phyloP scores from a whole-genome alignment of 2,797 vertebrate species.

The Furcifer pardalis region DNA sequence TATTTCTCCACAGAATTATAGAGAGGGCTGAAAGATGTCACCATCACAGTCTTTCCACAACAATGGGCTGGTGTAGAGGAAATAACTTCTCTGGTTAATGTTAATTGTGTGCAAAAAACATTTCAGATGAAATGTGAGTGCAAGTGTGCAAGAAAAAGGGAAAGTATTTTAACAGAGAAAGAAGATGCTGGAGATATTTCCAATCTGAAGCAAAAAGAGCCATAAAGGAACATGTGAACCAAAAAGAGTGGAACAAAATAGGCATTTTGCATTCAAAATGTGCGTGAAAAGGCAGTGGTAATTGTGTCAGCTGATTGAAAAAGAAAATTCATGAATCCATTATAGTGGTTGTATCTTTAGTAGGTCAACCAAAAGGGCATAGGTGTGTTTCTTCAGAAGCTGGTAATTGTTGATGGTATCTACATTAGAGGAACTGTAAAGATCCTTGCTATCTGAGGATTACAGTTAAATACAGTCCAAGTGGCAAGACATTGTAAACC shows the following conservation, averaged over 20 bases:
- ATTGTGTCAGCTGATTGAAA: background rate
- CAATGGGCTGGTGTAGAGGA: slow-evolving; percentile 6
- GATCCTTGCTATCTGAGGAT: background rate
- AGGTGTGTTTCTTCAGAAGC: background rate
- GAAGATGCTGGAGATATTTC: background rate
- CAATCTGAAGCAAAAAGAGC: background rate
- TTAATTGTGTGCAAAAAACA: background rate
- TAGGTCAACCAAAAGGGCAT: background rate
- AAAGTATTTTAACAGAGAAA: background rate
- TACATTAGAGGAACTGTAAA: background rate
- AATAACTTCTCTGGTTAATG: slow-evolving; percentile 5
- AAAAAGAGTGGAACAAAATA: background rate
- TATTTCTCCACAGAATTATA: background rate
- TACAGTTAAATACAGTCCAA: too few relatives aligned
- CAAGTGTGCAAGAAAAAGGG: background rate
- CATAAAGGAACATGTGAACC: background rate
- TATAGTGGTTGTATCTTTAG: background rate
- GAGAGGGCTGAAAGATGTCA: background rate
- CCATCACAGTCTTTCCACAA: slow-evolving; percentile 5
- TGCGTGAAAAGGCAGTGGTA: background rate
- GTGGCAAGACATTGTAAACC: too few relatives aligned
- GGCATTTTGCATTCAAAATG: background rate
- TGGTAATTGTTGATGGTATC: background rate
- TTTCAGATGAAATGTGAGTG: background rate
- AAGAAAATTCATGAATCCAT: background rate